Evolutionary conservation across 2,888 invertebrate species (phyloP).

Genomic region (Cataglyphis altisquamis): DNA sequence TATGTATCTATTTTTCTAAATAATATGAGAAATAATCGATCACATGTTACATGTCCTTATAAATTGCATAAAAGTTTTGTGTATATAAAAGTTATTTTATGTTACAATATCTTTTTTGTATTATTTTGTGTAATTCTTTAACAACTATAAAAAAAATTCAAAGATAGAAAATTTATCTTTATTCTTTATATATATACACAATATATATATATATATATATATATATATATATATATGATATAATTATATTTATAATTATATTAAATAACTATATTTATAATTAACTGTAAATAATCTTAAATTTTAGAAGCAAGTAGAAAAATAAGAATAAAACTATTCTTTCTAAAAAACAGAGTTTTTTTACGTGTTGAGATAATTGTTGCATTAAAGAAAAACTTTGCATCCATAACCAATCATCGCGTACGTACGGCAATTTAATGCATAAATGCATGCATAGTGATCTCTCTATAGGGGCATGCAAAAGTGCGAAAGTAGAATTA

Average conservation of each 20-base stretch:
- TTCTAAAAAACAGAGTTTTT: background rate
- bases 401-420: background rate
- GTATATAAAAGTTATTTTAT: background rate
- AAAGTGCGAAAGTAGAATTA: background rate
- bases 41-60: background rate
- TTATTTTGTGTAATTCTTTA: background rate
- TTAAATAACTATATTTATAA: background rate
- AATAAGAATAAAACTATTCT: background rate
- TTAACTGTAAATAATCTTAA: background rate
- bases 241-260: background rate
- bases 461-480: constrained; percentile 16
- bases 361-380: background rate
- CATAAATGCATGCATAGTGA: constrained; percentile 8
- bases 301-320: background rate
- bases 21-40: background rate
- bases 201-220: too few species aligned
- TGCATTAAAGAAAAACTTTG: background rate
- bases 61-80: background rate
- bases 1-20: background rate
- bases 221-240: background rate
- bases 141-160: background rate
- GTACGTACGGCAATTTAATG: background rate
- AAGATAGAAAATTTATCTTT: background rate
- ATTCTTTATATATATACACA: background rate
- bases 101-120: background rate